A percentile compares a stretch with the other conserved stretches of the same genome.
Conservation (phyloP, 2,113 vertebrate species). For the Castor canadensis region DNA sequence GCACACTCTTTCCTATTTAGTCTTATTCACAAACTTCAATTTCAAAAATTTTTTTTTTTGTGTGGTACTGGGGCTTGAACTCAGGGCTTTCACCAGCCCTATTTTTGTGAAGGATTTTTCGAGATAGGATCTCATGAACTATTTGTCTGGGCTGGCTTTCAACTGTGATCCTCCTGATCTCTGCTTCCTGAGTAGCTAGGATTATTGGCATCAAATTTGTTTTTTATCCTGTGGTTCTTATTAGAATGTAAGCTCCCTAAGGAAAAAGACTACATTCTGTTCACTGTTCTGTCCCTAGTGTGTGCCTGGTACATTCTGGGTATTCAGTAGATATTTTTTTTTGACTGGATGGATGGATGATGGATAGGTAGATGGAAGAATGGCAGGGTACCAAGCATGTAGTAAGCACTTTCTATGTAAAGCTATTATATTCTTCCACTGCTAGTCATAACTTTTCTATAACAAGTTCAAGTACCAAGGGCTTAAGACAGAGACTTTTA, state of each 20-base stretch:
- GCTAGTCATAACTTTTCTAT: background rate
- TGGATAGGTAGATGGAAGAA: background rate
- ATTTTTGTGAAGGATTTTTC: too few relatives aligned
- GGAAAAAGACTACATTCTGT: background rate
- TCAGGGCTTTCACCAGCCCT: too few relatives aligned
- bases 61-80: too few relatives aligned
- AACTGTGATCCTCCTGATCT: too few relatives aligned
- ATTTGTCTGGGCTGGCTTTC: too few relatives aligned
- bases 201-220: background rate
- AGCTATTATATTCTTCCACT: background rate
- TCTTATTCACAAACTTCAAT: background rate
- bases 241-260: background rate
- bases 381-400: background rate
- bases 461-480: background rate
- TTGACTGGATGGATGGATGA: background rate
- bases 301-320: background rate
- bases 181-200: too few relatives aligned
- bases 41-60: too few relatives aligned
- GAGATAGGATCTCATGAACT: too few relatives aligned
- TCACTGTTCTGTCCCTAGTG: background rate
- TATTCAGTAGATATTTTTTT: background rate
- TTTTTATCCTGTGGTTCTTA: background rate
- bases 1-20: background rate
- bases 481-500: background rate
- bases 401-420: background rate